Base-by-base conservation (phyloP, 1,140 invertebrate species). In the Trichogramma pretiosum region DNA sequence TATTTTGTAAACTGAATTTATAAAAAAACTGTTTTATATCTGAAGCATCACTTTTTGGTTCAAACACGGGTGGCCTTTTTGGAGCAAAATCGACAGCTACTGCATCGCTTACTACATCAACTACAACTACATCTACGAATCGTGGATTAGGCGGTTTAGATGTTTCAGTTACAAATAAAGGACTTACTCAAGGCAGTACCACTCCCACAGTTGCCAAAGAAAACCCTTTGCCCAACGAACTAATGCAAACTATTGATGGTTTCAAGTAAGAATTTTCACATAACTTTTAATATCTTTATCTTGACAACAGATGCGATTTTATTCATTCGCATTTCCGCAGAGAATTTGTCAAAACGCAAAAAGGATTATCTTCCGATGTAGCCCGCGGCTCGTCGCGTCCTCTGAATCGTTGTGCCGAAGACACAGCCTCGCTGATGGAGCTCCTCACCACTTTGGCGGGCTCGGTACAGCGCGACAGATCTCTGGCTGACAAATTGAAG, bases 281-380 rank as follows among this genome's bases (percentile, higher is more conserved):
- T n/a, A n/a, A n/a, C n/a, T n/a, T n/a, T n/a, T n/a, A n/a, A n/a
- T n/a, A n/a, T n/a, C n/a, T n/a, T n/a, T n/a, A n/a, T n/a, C n/a
- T n/a, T n/a, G n/a, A n/a, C n/a, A n/a, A n/a, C n/a, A n/a, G n/a
- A n/a, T 39, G 28, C n/a, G n/a, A n/a, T n/a, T n/a, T n/a, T n/a
- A n/a, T n/a, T 41, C 33, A 61, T 72, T n/a, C n/a, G n/a, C n/a
- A n/a, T n/a, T n/a, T n/a, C 19, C 77, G 76, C 52, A 92, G 90
- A 58, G 80, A 81, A 44, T 83, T 84, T 70, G 83, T 91, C 0
- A 89, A 90, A 72, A 79, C 83, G 42, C 86, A 91, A 62, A 93
- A 92, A 66, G 72, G 74, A 0, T 70, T 86, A 8, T 83, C 84
- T 53, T 89, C 89, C 1, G 87, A 90, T 55, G 83, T 92, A 41